Conservation (phyloP, 2,797 vertebrate species). For the Cyprinella venusta region DNA sequence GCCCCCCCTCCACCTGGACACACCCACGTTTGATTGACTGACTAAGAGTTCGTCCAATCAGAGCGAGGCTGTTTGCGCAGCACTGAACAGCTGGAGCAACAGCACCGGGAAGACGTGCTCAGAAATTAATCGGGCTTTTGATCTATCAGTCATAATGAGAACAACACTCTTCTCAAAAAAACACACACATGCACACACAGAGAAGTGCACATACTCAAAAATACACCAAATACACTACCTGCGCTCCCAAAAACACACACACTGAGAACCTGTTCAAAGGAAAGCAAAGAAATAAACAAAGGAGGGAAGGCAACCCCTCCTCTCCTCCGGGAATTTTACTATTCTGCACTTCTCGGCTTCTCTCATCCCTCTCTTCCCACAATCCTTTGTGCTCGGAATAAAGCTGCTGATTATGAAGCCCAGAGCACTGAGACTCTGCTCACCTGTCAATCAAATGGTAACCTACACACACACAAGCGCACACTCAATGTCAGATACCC, state of each 20-base stretch:
- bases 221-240: constrained; percentile 61
- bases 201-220: constrained; percentile 51
- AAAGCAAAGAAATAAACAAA: constrained; percentile 83
- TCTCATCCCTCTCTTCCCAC: constrained; percentile 79
- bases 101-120: constrained; percentile 45
- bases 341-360: constrained; percentile 81
- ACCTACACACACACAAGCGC: constrained; percentile 64
- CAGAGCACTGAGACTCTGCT: constrained; percentile 82
- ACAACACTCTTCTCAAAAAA: constrained; percentile 49
- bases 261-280: constrained; percentile 78
- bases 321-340: constrained; percentile 83
- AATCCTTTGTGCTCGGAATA: constrained; percentile 85
- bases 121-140: constrained; percentile 55
- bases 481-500: constrained; percentile 35
- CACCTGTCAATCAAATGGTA: constrained; percentile 80
- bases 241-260: constrained; percentile 56
- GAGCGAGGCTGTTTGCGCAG: constrained; percentile 12
- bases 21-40: constrained; percentile 33
- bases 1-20: not conserved
- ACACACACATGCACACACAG: constrained; percentile 52
- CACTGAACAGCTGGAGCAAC: constrained; percentile 46
- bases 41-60: constrained; percentile 34
- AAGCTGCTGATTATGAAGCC: constrained; percentile 85
- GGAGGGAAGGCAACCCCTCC: constrained; percentile 79
- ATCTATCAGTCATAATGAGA: constrained; percentile 58